Evolutionary conservation across 2,113 vertebrate species (phyloP).

Genomic region (Loxodonta africana): DNA sequence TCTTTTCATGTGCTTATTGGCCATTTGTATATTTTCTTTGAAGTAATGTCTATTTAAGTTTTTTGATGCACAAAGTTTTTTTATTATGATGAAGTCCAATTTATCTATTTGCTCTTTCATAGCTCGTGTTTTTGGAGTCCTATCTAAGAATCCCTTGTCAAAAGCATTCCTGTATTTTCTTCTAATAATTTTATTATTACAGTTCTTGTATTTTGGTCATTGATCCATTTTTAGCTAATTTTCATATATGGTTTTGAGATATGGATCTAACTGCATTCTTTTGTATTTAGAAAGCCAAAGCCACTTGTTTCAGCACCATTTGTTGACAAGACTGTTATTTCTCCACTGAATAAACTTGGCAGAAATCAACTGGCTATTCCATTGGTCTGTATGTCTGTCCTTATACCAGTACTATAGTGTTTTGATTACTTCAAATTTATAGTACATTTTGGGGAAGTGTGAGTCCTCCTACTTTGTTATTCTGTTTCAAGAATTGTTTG

Average conservation of each 20-base stretch:
- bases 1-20: no score
- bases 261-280: neutral
- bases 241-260: neutral
- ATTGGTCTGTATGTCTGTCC: neutral
- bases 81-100: neutral
- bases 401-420: neutral
- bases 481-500: neutral
- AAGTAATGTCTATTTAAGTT: no score
- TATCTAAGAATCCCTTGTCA: neutral
- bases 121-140: neutral
- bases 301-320: neutral
- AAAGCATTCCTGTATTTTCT: no score
- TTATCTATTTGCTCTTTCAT: neutral
- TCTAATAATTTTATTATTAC: neutral
- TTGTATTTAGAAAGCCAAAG: neutral
- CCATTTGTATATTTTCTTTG: no score
- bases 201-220: neutral
- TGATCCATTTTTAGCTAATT: neutral
- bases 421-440: neutral
- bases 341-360: neutral
- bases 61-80: neutral
- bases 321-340: neutral
- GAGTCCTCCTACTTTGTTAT: neutral
- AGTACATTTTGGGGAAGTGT: neutral
- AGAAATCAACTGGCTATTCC: neutral